Base-by-base conservation (phyloP, 37 sponge, comb jelly and placozoan genomes). In the Hormiphora californensis region DNA sequence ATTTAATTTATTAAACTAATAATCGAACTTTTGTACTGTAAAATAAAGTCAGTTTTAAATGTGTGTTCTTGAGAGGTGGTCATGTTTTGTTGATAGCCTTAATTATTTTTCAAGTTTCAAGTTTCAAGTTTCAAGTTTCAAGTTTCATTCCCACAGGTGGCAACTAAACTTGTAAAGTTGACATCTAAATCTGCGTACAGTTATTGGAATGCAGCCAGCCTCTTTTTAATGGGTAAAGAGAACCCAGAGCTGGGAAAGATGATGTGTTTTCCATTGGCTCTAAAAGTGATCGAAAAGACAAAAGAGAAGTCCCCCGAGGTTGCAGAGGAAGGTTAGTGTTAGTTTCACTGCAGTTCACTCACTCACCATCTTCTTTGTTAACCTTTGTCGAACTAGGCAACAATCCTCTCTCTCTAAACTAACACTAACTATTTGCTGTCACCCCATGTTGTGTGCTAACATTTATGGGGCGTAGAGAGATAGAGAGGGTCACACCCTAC, bases 211-310 rank as follows among this genome's bases (percentile, higher is more conserved):
- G 67, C 67, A 19, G 67, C 35, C 9, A 65, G 67, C 17, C 37
- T 65, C 17, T 35, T 65, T 7, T 65, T 65, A 35, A 65, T 65
- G 67, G 67, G 67, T 34, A 30, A 33, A 28, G 67, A 65, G 3
- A 65, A 65, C 37, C 67, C 67, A 28, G 67, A 65, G 1, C 67
- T 65, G 4, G 67, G 67, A 5, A 65, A 65, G 35, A 38, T 65
- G 1, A 65, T 65, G 67, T 65, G 67, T 38, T 65, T 65, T 17
- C 67, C 67, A 28, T 28, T 65, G 34, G 67, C 67, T 11, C 36
- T 65, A 35, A 65, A 65, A 28, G 35, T 65, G 32, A 65, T 65
- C 35, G 67, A 65, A 32, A 65, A 65, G 67, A 65, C 38, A 35
- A 65, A 65, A 28, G 67, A 65, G 37, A 65, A 65, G 17, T 65